These are phyloP conservation scores for Apoderus coryli DNA, from an alignment of 2,888 invertebrate species.

Conservation along the genomic window DNA sequence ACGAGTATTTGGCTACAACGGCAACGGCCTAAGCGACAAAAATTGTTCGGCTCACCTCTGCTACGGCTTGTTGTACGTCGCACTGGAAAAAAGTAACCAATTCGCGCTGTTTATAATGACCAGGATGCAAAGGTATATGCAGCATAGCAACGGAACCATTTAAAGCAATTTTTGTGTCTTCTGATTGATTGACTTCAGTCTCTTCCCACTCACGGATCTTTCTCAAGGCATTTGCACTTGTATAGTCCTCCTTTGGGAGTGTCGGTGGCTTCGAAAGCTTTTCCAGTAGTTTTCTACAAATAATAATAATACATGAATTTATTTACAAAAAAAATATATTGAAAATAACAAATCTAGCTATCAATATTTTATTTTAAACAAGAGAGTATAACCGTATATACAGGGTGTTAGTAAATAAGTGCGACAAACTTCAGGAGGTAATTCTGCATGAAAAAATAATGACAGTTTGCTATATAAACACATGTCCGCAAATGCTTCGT, in stretches of 20 bases:
- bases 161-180: constrained; percentile 28
- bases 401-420: too few relatives aligned
- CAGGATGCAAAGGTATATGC: constrained; percentile 29
- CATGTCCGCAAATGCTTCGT: too few relatives aligned
- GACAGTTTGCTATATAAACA: too few relatives aligned
- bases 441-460: too few relatives aligned
- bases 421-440: too few relatives aligned
- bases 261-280: constrained; percentile 7
- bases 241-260: constrained; percentile 12
- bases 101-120: constrained; percentile 34
- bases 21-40: too few relatives aligned
- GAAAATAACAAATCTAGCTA: background rate
- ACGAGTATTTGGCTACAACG: too few relatives aligned
- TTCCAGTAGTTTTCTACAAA: constrained; percentile 13
- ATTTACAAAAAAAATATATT: too few relatives aligned
- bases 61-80: constrained; percentile 22
- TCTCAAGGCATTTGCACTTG: constrained; percentile 7
- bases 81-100: constrained; percentile 37
- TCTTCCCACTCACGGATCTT: constrained; percentile 8
- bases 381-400: too few relatives aligned
- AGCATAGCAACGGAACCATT: constrained; percentile 32
- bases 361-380: background rate
- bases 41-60: too few relatives aligned
- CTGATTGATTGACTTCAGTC: constrained; percentile 8
- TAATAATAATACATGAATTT: too few relatives aligned